Conservation (phyloP, 2,888 invertebrate species). For the Aricia artaxerxes region DNA sequence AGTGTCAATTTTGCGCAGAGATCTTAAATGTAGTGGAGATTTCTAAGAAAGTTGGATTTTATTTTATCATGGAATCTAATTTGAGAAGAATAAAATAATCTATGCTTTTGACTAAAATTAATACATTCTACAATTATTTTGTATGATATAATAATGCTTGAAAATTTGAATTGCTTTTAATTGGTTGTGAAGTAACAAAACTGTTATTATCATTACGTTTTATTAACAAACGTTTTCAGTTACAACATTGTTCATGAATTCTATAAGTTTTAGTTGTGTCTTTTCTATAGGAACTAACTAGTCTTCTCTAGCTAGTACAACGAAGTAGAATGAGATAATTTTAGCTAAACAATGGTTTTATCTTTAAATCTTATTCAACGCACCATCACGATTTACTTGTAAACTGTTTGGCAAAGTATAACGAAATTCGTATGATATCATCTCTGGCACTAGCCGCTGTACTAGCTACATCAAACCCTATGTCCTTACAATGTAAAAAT, state of each 20-base stretch:
- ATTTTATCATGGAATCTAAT: background rate
- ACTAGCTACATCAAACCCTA: constrained; percentile 7
- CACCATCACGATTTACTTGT: constrained; percentile 6
- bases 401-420: constrained; percentile 27
- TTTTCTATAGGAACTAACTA: background rate
- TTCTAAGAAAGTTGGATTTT: background rate
- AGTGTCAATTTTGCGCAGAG: background rate
- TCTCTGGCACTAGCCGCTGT: constrained; percentile 27
- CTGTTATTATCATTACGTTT: background rate
- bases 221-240: too few species aligned
- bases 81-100: background rate
- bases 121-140: too few species aligned
- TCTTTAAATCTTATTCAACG: constrained; percentile 17
- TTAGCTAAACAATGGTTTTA: background rate
- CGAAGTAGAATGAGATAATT: background rate
- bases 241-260: background rate
- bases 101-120: too few species aligned
- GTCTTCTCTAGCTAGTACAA: background rate
- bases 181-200: background rate
- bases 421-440: constrained; percentile 32
- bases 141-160: too few species aligned
- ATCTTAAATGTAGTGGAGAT: background rate
- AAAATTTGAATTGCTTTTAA: too few species aligned
- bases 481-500: constrained; percentile 5
- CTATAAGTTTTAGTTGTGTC: background rate